Conservation (phyloP, 2,888 invertebrate species). For the Apoderus coryli region DNA sequence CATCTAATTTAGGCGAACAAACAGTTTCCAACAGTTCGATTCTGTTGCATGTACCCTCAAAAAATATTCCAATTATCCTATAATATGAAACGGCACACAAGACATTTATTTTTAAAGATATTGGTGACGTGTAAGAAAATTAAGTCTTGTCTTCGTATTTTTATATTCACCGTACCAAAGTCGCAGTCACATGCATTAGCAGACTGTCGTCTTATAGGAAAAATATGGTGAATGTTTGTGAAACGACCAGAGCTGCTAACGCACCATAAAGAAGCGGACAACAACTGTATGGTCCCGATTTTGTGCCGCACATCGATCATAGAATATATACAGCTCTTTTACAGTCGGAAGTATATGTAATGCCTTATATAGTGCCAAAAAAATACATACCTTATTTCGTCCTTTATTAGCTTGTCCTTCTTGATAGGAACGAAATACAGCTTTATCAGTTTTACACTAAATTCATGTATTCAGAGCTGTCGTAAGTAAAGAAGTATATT, state of each 20-base stretch:
- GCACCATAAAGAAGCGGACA: constrained; percentile 2
- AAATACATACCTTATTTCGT: constrained; percentile 1
- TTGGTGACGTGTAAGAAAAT: too few relatives aligned
- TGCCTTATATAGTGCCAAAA: constrained; percentile 1
- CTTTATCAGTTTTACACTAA: neutral
- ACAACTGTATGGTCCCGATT: neutral
- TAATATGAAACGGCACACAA: too few relatives aligned
- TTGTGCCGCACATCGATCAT: neutral
- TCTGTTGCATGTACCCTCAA: too few relatives aligned
- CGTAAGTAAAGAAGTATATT: constrained; percentile 1
- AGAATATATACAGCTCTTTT: constrained; percentile 2
- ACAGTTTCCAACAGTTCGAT: too few relatives aligned
- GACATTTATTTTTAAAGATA: too few relatives aligned
- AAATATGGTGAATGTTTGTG: constrained; percentile 4
- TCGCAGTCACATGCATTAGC: neutral
- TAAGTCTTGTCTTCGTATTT: constrained; percentile 1
- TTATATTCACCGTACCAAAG: too few relatives aligned
- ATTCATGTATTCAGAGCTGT: constrained; percentile 2
- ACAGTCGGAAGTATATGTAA: neutral
- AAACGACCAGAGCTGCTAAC: constrained; percentile 5
- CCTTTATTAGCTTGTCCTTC: too few relatives aligned
- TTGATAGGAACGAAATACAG: too few relatives aligned
- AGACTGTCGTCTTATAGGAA: constrained; percentile 4
- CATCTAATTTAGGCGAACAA: too few relatives aligned
- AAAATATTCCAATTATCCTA: too few relatives aligned